A percentile compares a stretch with the other conserved stretches of the same genome.
Conservation (phyloP, 2,797 vertebrate genomes). For the Chaunax sp. region DNA sequence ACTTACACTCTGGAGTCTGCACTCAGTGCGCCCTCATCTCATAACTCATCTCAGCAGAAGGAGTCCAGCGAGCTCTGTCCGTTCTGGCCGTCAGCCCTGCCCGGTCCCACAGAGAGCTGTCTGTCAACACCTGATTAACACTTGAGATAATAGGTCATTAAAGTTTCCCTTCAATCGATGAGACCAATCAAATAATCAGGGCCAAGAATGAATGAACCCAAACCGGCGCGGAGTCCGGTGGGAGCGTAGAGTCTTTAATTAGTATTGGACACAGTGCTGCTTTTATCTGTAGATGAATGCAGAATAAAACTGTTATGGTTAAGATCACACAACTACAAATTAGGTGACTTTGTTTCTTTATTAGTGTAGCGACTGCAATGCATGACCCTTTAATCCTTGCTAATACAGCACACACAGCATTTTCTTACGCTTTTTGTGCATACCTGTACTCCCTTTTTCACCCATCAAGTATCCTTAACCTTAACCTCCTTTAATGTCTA, state of each 20-base stretch:
- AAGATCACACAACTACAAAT: conserved; percentile 22
- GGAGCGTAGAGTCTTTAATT: conserved; percentile 66
- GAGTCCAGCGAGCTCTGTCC: conserved; percentile 59
- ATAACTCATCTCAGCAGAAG: conserved; percentile 45
- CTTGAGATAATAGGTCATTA: conserved; percentile 85
- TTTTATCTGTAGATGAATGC: conserved; percentile 59
- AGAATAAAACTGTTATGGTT: conserved; percentile 48
- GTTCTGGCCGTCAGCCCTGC: conserved; percentile 55
- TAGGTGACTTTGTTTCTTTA: conserved; percentile 20
- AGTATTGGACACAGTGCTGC: conserved; percentile 60
- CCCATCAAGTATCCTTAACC: conserved; percentile 10
- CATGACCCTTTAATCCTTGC: conserved; percentile 3
- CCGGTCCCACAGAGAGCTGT: conserved; percentile 69
- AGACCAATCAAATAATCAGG: conserved; percentile 81
- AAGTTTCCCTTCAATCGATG: conserved; percentile 81
- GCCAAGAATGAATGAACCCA: conserved; percentile 74
- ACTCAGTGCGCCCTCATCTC: conserved; percentile 26
- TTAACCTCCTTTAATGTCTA: conserved; percentile 10
- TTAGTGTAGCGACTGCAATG: not conserved
- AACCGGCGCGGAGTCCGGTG: conserved; percentile 63
- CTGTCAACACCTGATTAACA: conserved; percentile 83
- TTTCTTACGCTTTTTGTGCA: no score
- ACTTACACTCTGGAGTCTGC: conserved; percentile 21
- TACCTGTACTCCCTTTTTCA: not conserved
- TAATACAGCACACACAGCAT: no score